phyloP scores from a whole-genome alignment of 2,797 vertebrate species.

The Rhynchonycteris naso region DNA sequence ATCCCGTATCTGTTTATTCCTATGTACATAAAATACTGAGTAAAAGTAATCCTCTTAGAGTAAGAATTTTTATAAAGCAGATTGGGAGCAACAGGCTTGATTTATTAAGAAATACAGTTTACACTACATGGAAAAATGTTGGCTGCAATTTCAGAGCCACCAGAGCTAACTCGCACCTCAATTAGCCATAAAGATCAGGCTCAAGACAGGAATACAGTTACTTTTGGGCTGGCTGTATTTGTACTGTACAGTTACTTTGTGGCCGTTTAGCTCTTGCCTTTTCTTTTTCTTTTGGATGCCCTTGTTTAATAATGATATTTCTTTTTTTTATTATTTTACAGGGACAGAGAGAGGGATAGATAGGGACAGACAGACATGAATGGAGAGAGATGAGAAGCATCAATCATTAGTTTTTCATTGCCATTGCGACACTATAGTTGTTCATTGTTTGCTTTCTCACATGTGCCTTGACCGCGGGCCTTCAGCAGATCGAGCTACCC shows the following conservation, averaged over 20 bases:
- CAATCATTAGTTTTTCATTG: no score
- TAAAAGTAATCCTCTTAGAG: neutral
- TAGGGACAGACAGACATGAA: no score
- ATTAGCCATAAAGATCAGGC: neutral
- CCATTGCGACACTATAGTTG: no score
- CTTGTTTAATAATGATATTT: neutral
- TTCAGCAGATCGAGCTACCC: no score
- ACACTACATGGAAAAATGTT: neutral
- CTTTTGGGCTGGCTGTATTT: neutral
- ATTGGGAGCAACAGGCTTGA: neutral
- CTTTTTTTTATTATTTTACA: no score
- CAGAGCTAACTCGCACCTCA: fast-evolving
- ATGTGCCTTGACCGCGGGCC: no score
- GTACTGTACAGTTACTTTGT: no score
- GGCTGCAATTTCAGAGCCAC: neutral
- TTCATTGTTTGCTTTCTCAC: no score
- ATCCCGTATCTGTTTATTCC: neutral
- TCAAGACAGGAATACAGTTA: neutral
- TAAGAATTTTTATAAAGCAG: neutral
- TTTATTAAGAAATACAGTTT: neutral
- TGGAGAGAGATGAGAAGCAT: no score
- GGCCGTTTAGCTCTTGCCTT: neutral
- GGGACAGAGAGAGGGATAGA: no score
- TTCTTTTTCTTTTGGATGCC: neutral
- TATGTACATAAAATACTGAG: neutral